Conservation (phyloP, 1,140 invertebrate genomes). For the Alviniconcha marisindica region DNA sequence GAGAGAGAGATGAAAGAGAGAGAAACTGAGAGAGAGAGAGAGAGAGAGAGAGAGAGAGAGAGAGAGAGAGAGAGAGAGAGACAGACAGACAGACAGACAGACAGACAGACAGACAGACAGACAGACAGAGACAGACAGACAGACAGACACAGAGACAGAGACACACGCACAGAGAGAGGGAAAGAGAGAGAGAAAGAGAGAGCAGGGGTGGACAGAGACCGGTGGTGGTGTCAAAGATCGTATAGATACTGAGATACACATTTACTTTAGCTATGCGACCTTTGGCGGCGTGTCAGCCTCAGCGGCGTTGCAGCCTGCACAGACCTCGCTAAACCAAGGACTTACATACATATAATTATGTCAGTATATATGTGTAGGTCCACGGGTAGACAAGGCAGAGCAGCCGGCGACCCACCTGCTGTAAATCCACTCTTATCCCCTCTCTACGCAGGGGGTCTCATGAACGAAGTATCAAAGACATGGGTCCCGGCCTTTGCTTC, state of each 20-base stretch:
- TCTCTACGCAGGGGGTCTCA: no score
- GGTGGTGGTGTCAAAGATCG: neutral
- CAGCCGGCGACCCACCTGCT: no score
- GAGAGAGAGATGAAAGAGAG: neutral
- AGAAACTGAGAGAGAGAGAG: slow-evolving; percentile 24
- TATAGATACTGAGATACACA: neutral
- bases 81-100: neutral
- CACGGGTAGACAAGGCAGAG: no score
- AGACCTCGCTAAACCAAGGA: no score
- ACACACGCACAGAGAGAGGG: neutral
- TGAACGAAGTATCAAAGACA: no score
- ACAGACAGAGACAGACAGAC: neutral
- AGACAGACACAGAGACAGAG: slow-evolving; percentile 20
- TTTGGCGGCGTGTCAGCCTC: no score
- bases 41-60: slow-evolving; percentile 27
- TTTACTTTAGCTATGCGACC: no score
- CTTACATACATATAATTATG: no score
- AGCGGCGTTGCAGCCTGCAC: no score
- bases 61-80: slow-evolving; percentile 27
- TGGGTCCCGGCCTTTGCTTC: no score
- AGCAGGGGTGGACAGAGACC: neutral
- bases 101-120: neutral
- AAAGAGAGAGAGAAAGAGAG: neutral
- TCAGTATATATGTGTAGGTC: no score
- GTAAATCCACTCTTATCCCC: no score